Evolutionary conservation across 2,113 vertebrate species (phyloP), one percentile per base, ranked within the genome.

Genomic region (Manacus vitellinus): DNA sequence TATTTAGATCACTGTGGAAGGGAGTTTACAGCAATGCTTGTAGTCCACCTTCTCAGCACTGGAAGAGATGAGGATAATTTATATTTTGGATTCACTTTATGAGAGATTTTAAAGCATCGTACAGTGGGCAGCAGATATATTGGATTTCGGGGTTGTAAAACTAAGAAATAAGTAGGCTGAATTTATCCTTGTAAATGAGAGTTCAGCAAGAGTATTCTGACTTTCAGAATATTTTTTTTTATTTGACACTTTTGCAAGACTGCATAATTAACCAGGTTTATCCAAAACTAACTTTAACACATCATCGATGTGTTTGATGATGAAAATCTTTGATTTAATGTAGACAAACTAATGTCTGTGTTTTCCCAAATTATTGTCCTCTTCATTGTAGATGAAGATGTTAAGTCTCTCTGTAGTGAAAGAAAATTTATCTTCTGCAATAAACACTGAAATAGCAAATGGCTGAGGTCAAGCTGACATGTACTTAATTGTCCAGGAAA

Each of bases 101-200:
- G 30, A 71, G 16, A 62, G 12, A 43, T 71, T 84, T 71, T 59
- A 77, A 77, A 81, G 9, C 1, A 1, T 19, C 0, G 0, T 66
- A 35, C 2, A 12, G 15, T 20, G 30, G 21, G 12, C 8, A 84
- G 46, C 10, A 88, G 37, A 5, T 83, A 31, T 58, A 33, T 30
- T 66, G 27, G 7, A 62, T 73, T 18, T 73, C 5, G 3, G 19
- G 2, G 3, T 68, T 44, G 55, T 17, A 90, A 55, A 16, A 14
- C 10, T 37, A 20, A 55, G 22, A 66, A n/a, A 56, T 31, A 65
- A 70, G 3, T 17, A 44, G 31, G 9, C 7, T 72, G 31, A 14
- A 56, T 79, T 68, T 65, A 41, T n/a, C 27, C 17, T 41, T 80
- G 3, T 31, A 76, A 85, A n/a, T 68, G 68, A 68, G 12, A 51